Base-by-base conservation (phyloP, 2,113 vertebrate genomes). In the Entelurus aequoreus region DNA sequence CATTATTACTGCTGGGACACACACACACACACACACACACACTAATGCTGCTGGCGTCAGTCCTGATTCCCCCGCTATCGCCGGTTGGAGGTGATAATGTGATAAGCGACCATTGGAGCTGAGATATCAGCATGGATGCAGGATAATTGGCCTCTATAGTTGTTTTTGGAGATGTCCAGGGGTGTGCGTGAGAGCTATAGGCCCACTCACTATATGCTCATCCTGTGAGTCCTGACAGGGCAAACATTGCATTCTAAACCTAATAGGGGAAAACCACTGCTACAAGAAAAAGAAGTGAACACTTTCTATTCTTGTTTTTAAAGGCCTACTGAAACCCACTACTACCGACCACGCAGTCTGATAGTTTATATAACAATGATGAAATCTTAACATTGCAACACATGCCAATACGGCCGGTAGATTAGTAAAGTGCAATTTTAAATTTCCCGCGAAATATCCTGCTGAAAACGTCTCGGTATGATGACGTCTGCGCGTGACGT, bases 1-100 rank as follows among this genome's bases (percentile, higher is more conserved):
- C 86, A 89, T 89, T 89, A 89, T 85, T 86, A 82, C 81, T 58
- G 58, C 86, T 85, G 83, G 81, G 76, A 80, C 70, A 65, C 76
- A 71, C 78, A 84, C 69, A 72, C 71, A 80, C 13, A 40, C 38
- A 40, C 38, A 40, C 42, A 46, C 66, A 78, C 55, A 28, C 28
- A 28, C 42, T 53, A 69, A 66, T 60, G 14, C 54, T 80, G 60
- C 64, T 84, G 87, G 82, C 81, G 69, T 86, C 82, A 38, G 78
- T 68, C 79, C 74, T 66, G 65, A 67, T 74, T 78, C 81, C 60
- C 60, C 12, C 2, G 21, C 36, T 54, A 44, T 69, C 67, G 69
- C 68, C 58, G 71, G 82, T 84, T 86, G 84, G 81, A 87, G 84
- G 83, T 86, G 84, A 85, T 75, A 77, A 83, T 72, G 59, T 58